Conservation (phyloP, 2,888 invertebrate species). For the Polia nebulosa region DNA sequence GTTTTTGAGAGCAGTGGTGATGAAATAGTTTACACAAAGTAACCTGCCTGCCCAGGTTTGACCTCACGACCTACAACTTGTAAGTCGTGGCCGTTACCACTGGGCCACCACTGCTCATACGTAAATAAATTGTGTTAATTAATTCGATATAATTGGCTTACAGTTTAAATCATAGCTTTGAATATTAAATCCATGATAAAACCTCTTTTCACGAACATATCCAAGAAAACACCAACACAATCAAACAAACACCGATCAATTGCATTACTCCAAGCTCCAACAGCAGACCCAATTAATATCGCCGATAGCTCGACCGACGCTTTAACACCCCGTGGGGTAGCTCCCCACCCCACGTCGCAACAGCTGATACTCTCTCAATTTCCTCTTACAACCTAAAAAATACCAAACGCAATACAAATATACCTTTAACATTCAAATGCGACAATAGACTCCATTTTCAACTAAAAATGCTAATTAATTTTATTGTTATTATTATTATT, state of each 20-base stretch:
- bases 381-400: slow-evolving; percentile 31
- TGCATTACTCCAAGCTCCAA: slow-evolving; percentile 2
- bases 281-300: slow-evolving; percentile 21
- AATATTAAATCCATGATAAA: too few relatives aligned
- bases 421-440: slow-evolving; percentile 30
- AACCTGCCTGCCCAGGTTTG: too few relatives aligned
- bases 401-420: slow-evolving; percentile 22
- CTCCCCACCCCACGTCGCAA: slow-evolving; percentile 3
- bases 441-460: slow-evolving; percentile 11
- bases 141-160: too few relatives aligned
- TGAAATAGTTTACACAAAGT: too few relatives aligned
- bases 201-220: too few relatives aligned
- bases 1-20: too few relatives aligned
- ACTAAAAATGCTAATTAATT: not conserved
- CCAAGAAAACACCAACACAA: not conserved
- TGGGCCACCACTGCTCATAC: too few relatives aligned
- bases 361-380: slow-evolving; percentile 43
- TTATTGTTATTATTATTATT: not conserved
- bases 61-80: too few relatives aligned
- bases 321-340: slow-evolving; percentile 23
- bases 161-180: too few relatives aligned
- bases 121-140: too few relatives aligned
- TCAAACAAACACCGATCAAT: slow-evolving; percentile 8
- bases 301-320: not conserved
- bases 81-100: too few relatives aligned